Conservation (phyloP, 2,113 vertebrate genomes). For the Carettochelys insculpta region DNA sequence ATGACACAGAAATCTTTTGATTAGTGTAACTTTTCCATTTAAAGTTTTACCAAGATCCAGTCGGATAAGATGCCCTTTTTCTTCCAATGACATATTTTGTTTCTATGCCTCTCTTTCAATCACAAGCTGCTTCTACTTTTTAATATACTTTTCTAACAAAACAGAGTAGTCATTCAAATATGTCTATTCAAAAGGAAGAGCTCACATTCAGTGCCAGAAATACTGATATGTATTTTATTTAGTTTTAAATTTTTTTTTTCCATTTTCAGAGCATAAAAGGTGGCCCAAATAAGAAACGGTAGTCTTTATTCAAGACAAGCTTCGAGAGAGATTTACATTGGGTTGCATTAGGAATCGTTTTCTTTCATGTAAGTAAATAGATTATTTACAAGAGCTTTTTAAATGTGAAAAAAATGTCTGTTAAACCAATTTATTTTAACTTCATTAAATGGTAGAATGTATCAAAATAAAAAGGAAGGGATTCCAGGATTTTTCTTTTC, state of each 20-base stretch:
- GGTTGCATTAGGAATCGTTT: conserved; percentile 65
- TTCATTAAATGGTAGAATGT: conserved; percentile 64
- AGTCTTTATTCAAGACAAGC: conserved; percentile 67
- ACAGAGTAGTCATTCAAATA: conserved; percentile 74
- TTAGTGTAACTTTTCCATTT: conserved; percentile 76
- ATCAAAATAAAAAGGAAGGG: conserved; percentile 53
- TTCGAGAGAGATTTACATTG: conserved; percentile 61
- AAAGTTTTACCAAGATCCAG: conserved; percentile 78
- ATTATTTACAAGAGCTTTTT: conserved; percentile 67
- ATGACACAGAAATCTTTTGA: conserved; percentile 75
- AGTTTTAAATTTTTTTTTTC: conserved; percentile 67
- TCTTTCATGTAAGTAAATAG: conserved; percentile 81
- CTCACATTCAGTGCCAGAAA: conserved; percentile 72
- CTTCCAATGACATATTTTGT: conserved; percentile 75
- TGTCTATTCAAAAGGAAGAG: conserved; percentile 72
- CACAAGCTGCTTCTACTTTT: conserved; percentile 76
- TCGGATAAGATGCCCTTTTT: conserved; percentile 71
- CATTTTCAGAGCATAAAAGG: conserved; percentile 73
- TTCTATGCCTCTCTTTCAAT: conserved; percentile 73
- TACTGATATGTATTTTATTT: conserved; percentile 77
- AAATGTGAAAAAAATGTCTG: conserved; percentile 65
- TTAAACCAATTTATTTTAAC: conserved; percentile 62
- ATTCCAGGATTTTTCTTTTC: conserved; percentile 55
- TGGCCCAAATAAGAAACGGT: conserved; percentile 65
- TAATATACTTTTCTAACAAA: conserved; percentile 80